phyloP scores from a whole-genome alignment of 1,140 invertebrate species.

The Megalonaias nervosa region DNA sequence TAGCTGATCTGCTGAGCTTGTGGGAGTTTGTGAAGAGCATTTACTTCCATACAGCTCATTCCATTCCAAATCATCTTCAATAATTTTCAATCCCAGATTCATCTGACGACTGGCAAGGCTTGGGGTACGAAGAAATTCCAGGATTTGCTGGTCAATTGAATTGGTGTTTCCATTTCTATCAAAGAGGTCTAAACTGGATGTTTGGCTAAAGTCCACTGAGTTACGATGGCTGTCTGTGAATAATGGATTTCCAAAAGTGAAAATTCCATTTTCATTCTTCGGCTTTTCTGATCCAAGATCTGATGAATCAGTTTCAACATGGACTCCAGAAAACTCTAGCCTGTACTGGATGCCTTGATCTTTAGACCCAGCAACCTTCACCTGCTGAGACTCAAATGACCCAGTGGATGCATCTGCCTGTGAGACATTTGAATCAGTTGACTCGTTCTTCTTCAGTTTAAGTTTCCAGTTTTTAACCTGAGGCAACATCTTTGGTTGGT shows the following conservation, averaged over 20 bases:
- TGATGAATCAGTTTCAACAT: slow-evolving; percentile 57
- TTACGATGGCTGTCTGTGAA: not conserved
- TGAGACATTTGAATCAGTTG: no score
- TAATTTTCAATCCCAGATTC: slow-evolving; percentile 38
- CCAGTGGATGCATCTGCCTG: no score
- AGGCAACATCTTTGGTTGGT: no score
- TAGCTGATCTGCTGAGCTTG: slow-evolving; percentile 41
- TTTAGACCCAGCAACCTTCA: no score
- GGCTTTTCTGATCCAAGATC: slow-evolving; percentile 11
- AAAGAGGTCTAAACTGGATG: no score
- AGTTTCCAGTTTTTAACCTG: no score
- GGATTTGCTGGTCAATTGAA: slow-evolving; percentile 28
- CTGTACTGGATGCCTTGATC: slow-evolving; percentile 51
- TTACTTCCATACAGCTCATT: slow-evolving; percentile 19
- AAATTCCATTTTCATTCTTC: slow-evolving; percentile 14
- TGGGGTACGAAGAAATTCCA: slow-evolving; percentile 51
- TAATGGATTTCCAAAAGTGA: slow-evolving; percentile 1
- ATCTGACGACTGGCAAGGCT: slow-evolving; percentile 43
- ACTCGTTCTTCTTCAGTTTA: no score
- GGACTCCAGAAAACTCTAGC: slow-evolving; percentile 60
- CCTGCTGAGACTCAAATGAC: no score
- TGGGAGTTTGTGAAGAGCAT: slow-evolving; percentile 12
- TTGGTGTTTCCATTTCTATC: not conserved
- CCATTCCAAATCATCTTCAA: slow-evolving; percentile 34
- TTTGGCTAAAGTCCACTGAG: not conserved